Base-by-base conservation (phyloP, 92 coral and sea anemone genomes). In the Phenganax subtilis region DNA sequence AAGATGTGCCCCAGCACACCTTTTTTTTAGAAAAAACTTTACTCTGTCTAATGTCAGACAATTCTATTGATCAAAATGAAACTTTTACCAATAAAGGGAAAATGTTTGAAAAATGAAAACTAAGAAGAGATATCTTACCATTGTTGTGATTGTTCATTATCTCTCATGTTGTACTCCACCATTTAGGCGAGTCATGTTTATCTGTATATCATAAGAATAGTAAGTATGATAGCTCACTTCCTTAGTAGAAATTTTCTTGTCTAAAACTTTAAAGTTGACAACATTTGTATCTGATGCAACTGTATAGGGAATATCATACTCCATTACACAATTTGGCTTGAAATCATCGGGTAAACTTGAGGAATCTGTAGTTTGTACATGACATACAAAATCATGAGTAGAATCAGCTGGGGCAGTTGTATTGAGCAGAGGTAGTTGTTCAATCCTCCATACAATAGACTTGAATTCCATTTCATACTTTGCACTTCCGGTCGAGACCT, bases 391-490 rank as follows among this genome's bases (percentile, higher is more conserved):
- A 8, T 96, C 92, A 55, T 93, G 98, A 6, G 98, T 93, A 54
- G 98, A 92, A 85, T 93, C 98, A 8, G 90, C 98, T 15, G 98
- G 97, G 16, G 92, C 86, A 69, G 90, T 93, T 86, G 94, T 93
- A 44, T 93, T 93, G 70, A 93, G 88, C 16, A 91, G 88, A 11
- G 98, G 98, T 56, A 93, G 80, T 28, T 88, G 85, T 68, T 90
- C 91, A 62, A 93, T 91, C 37, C 91, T 86, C 98, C 98, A 93
- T 51, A 93, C 93, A 52, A 93, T 84, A 6, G 97, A 89, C 54
- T 89, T 88, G 76, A 90, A 93, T 81, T 93, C 97, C 14, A 97
- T 89, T 63, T 93, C 97, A 51, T 93, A 93, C 91, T 85, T 90
- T 8, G 98, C 98, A 78, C 87, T 87, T 29, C 98, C 98, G 17